Base-by-base conservation (phyloP, 2,113 vertebrate species). In the Aythya baeri region DNA sequence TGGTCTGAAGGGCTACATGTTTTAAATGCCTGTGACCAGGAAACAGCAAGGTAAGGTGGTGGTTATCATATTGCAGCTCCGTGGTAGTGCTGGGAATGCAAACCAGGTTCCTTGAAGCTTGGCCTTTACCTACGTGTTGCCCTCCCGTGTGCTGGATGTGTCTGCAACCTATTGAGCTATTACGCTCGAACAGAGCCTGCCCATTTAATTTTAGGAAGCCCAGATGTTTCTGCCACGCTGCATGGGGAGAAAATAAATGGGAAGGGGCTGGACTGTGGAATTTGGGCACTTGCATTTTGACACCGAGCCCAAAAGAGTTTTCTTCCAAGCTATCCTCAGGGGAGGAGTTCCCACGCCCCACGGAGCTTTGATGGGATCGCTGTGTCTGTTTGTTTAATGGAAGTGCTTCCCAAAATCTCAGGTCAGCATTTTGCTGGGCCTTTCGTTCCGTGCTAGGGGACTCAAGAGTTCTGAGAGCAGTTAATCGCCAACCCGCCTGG, bases 381-480 rank as follows among this genome's bases (percentile, higher is more conserved):
- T 52, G 57, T 22, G 52, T 43, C 75, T 74, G 2, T 84, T 78
- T 67, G 61, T 36, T 88, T 93, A 50, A 31, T 13, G 55, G 41
- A 84, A 81, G 25, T 20, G 34, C 58, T 89, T 71, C 26, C 26
- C 27, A 57, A 93, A 94, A 41, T 41, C 81, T 85, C 81, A 34
- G 75, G 44, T 80, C 86, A 87, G 88, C 74, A 3, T 78, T 93
- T 92, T 90, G 52, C 63, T 4, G 2, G 62, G 83, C 34, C 38
- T 83, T 89, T 85, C 0, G 0, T 84, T 70, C 71, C 6, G 2
- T 16, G 1, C 57, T 5, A 18, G 32, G 23, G 20, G 27, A 78
- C 58, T 79, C 21, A 6, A 6, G 3, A 25, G 31, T 78, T 94
- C 81, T 23, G 83, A 70, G 75, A 77, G 27, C 31, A 62, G 91